These are phyloP conservation scores for Drymonia ruficornis DNA, from an alignment of 2,888 invertebrate genomes.

Conservation along the genomic window DNA sequence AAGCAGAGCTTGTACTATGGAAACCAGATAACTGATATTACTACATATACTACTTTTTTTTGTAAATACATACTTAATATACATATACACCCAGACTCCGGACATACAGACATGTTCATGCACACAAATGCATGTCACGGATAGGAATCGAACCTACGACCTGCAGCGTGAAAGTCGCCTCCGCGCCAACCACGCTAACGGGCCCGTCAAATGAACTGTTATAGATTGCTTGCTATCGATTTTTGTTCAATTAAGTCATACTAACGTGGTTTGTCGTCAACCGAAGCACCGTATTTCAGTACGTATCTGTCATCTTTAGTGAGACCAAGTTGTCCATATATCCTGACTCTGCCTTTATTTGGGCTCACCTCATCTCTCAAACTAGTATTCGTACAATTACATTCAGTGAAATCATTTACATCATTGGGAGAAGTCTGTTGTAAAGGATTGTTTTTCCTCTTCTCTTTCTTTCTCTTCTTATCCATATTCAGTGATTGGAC, in stretches of 20 bases:
- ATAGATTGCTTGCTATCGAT: not conserved
- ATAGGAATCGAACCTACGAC: too few species aligned
- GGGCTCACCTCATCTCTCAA: not conserved
- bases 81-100: too few species aligned
- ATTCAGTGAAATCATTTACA: slow-evolving; percentile 15
- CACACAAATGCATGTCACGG: too few species aligned
- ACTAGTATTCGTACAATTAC: slow-evolving; percentile 16
- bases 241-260: slow-evolving; percentile 1
- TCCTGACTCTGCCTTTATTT: slow-evolving; percentile 54
- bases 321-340: slow-evolving; percentile 65
- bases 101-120: too few species aligned
- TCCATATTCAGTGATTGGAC: slow-evolving; percentile 62
- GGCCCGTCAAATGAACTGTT: too few species aligned
- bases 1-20: too few species aligned
- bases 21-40: too few species aligned
- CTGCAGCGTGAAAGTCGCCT: too few species aligned
- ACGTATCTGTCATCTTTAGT: slow-evolving; percentile 63
- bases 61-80: too few species aligned
- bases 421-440: not conserved
- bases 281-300: slow-evolving; percentile 64
- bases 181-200: too few species aligned
- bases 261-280: slow-evolving; percentile 62
- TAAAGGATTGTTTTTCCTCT: slow-evolving; percentile 22
- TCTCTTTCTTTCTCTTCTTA: slow-evolving; percentile 49
- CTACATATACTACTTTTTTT: too few species aligned